Conservation (phyloP, 1,140 invertebrate species). For the Harlomillsia oculata region DNA sequence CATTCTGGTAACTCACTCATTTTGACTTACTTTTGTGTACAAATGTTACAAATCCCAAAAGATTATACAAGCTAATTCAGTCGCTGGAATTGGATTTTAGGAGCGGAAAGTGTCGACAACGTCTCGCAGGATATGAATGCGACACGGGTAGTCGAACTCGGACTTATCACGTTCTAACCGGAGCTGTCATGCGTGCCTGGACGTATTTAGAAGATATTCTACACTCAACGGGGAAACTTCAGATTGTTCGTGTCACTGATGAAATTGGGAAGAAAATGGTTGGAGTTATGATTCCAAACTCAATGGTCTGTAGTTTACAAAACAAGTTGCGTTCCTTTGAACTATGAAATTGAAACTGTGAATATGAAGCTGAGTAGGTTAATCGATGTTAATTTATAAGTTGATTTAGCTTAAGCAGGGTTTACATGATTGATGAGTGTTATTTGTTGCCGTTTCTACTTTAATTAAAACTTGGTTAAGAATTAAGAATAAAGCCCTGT, state of each 20-base stretch:
- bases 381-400: too few relatives aligned
- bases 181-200: constrained; percentile 92
- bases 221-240: constrained; percentile 73
- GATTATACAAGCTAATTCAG: too few relatives aligned
- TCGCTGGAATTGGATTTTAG: constrained; percentile 36
- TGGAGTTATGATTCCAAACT: constrained; percentile 41
- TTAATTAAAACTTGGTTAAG: too few relatives aligned
- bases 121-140: constrained; percentile 66
- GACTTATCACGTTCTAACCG: constrained; percentile 85
- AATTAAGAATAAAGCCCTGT: too few relatives aligned
- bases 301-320: background rate
- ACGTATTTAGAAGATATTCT: constrained; percentile 76
- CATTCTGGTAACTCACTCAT: constrained; percentile 70
- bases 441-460: too few relatives aligned
- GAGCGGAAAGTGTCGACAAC: constrained; percentile 76
- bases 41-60: too few relatives aligned
- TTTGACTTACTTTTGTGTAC: too few relatives aligned
- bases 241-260: constrained; percentile 88
- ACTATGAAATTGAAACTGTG: too few relatives aligned
- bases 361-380: too few relatives aligned
- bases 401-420: too few relatives aligned
- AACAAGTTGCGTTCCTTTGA: constrained; percentile 5
- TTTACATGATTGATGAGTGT: too few relatives aligned
- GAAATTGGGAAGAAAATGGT: constrained; percentile 78
- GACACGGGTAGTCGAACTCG: constrained; percentile 83